Evolutionary conservation across 1,140 invertebrate species (phyloP), one percentile per base, ranked within the genome.

Genomic region (Lerema accius): DNA sequence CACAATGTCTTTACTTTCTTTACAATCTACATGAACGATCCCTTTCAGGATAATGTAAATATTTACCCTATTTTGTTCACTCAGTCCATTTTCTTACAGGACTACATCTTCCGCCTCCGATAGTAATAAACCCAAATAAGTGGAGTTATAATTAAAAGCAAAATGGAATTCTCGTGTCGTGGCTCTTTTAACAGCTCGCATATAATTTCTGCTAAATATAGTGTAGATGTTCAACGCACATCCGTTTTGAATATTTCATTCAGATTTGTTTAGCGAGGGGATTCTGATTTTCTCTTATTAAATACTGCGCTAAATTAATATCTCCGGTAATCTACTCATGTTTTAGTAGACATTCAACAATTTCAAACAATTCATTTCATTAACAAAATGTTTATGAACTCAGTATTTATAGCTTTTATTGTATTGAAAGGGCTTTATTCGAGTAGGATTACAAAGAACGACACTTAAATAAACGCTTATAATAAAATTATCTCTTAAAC

Each of bases 1-100:
- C 9, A 55, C 39, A 55, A 55, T 43, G 39, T 26, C 39, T 5
- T n/a, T n/a, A 43, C 17, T 43, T 55, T 39, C 15, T 37, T 43
- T 16, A 42, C 50, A 55, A 55, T 55, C 19, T 55, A 19, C 35
- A 19, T 51, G 17, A 23, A 32, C 16, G 16, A 7, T 53, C 4
- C 32, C 37, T 53, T 53, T 42, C 32, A 39, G 15, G 10, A 39
- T 10, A 3, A 37, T n/a, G 49, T 39, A 16, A 51, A 37, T 50
- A 50, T 50, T 49, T 7, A 50, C 32, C 3, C 48, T 50, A 37
- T 50, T 50, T 50, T 37, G 14, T 50, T 37, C 1, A 32, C 28
- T 32, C 28, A 23, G 19, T 32, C 28, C 9, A 7, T 3, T 23
- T 23, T 23, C 5, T 23, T 5, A 23, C 19, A 5, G 5, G 5